phyloP scores from a whole-genome alignment of 2,888 invertebrate species.

The Lycia hirtaria region DNA sequence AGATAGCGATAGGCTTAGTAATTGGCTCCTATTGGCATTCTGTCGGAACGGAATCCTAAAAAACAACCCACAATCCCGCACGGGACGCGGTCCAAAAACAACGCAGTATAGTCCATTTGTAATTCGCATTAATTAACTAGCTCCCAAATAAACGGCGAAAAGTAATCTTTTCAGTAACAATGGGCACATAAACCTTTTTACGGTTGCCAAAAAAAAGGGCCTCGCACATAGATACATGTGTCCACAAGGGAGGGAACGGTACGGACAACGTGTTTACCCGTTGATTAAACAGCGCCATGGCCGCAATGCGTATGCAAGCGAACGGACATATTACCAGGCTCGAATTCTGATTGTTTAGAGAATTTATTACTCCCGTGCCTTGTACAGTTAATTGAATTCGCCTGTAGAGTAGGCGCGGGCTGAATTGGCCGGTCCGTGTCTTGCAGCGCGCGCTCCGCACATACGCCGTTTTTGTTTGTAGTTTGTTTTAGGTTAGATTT shows the following conservation, averaged over 20 bases:
- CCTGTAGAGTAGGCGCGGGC: slow-evolving; percentile 80
- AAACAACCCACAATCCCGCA: not conserved
- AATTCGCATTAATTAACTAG: slow-evolving; percentile 69
- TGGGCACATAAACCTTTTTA: slow-evolving; percentile 71
- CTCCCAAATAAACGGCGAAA: slow-evolving; percentile 65
- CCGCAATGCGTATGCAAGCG: slow-evolving; percentile 84
- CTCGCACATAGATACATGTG: slow-evolving; percentile 63
- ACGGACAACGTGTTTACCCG: slow-evolving; percentile 74
- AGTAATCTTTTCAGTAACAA: slow-evolving; percentile 68
- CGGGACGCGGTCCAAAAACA: not conserved
- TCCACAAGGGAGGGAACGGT: slow-evolving; percentile 59
- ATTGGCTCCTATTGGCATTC: too few species aligned
- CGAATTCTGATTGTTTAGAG: slow-evolving; percentile 86
- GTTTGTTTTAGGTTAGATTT: slow-evolving; percentile 45
- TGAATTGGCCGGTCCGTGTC: slow-evolving; percentile 77
- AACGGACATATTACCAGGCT: slow-evolving; percentile 83
- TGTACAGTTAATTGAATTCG: slow-evolving; percentile 85
- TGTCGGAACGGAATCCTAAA: not conserved
- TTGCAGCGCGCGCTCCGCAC: slow-evolving; percentile 66
- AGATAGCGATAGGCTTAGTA: too few species aligned
- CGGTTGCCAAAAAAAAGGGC: slow-evolving; percentile 55
- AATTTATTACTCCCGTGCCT: slow-evolving; percentile 84
- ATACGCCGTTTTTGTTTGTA: slow-evolving; percentile 62
- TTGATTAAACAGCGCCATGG: slow-evolving; percentile 81
- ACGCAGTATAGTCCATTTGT: slow-evolving; percentile 50